Percentiles rank a stretch among this genome's conserved stretches.
These are phyloP conservation scores for Eolophus roseicapilla DNA, from an alignment of 2,113 vertebrate genomes.

Conservation along the genomic window DNA sequence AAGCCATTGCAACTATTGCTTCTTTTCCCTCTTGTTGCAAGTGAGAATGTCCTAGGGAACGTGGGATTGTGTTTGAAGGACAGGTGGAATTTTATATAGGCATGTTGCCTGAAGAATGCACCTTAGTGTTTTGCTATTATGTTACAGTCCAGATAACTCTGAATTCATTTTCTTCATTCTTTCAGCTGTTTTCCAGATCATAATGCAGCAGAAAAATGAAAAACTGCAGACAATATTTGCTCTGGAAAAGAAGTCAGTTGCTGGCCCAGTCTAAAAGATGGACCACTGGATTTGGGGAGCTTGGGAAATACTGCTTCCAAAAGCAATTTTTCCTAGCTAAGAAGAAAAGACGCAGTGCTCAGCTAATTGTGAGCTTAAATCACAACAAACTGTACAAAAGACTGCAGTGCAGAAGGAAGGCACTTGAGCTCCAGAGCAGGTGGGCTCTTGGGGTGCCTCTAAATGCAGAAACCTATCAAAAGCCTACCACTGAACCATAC, in stretches of 20 bases:
- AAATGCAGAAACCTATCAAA: constrained; percentile 33
- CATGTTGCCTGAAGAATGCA: not conserved
- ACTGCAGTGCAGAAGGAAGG: constrained; percentile 28
- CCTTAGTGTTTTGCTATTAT: not conserved
- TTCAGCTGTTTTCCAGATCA: constrained; percentile 71
- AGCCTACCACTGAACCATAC: not conserved
- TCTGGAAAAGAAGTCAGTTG: constrained; percentile 64
- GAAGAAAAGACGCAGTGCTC: constrained; percentile 9
- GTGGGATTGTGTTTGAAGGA: not conserved
- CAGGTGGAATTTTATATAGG: not conserved
- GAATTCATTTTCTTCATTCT: constrained; percentile 45
- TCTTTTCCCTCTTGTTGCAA: not conserved
- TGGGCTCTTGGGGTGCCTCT: constrained; percentile 43
- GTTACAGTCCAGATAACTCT: constrained; percentile 14
- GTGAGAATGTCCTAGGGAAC: not conserved
- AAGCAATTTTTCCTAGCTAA: constrained; percentile 63
- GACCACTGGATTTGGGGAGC: constrained; percentile 60
- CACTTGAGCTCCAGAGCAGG: constrained; percentile 36
- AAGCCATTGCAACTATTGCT: not conserved
- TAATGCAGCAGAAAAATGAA: constrained; percentile 81
- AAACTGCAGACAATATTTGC: constrained; percentile 66
- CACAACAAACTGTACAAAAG: constrained; percentile 1
- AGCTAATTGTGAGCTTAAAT: not conserved
- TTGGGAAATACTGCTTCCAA: constrained; percentile 65
- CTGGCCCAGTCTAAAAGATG: constrained; percentile 68